Base-by-base conservation (phyloP, 1,140 invertebrate species). In the Penaeus indicus region DNA sequence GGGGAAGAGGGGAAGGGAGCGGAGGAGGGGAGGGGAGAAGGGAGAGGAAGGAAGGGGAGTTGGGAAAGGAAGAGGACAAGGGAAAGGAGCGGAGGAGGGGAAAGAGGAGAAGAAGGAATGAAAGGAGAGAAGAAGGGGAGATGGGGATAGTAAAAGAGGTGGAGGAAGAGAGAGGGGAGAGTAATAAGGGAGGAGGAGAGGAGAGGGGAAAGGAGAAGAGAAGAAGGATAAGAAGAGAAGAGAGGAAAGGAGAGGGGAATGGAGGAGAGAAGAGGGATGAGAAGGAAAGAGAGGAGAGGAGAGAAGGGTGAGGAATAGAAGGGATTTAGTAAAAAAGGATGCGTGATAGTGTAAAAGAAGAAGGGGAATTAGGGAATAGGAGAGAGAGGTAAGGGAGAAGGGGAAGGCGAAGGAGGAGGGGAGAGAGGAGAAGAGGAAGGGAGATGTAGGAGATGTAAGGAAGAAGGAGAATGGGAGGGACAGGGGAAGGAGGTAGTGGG, bases 341-440 rank as follows among this genome's bases (percentile, higher is more conserved):
- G 69, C 38, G 69, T 72, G 69, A 25, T n/a, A 25, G 69, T 72
- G 69, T 72, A n/a, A n/a, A n/a, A n/a, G n/a, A n/a, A n/a, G n/a
- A n/a, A n/a, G n/a, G n/a, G n/a, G n/a, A n/a, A n/a, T n/a, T n/a
- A n/a, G n/a, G n/a, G n/a, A n/a, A n/a, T n/a, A 38, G 5, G 38
- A 5, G 5, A 38, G 38, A 5, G 38, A 38, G 38, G 5, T 1
- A 5, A 38, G 38, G 5, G 5, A 5, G 38, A 5, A 38, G 5
- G 5, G 38, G 1, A 38, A 5, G 38, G 38, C 1, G 38, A 5
- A 5, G 1, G 5, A 38, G 5, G 5, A 3, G 1, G 38, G 38
- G 1, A 38, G 38, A 38, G 38, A 38, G 5, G 5, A 5, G 5
- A 5, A 38, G 38, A 42, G 38, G 38, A 42, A 42, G 38, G 38